Base-by-base conservation (phyloP, 2,888 invertebrate genomes). In the Ichneumoninae sp. region DNA sequence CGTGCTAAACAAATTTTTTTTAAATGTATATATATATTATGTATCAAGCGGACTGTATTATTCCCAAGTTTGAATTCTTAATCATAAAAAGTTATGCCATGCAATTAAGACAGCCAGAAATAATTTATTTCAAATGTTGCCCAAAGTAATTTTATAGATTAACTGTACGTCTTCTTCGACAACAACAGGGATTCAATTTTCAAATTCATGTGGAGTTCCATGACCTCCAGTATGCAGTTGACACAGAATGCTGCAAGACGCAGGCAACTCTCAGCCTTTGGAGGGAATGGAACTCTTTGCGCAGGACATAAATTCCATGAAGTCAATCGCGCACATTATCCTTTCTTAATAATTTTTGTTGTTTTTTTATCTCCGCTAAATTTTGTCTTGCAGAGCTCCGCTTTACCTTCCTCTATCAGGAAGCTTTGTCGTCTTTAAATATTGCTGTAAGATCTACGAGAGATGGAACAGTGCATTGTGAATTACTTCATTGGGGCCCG, bases 221-320 rank as follows among this genome's bases (percentile, higher is more conserved):
- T 98, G 96, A 97, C 98, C 26, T 98, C 97, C 66, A 98, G 98
- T 65, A 97, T 98, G 96, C 98, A 98, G 93, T 95, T 98, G 89
- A 98, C 98, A 0, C 97, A 98, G 88, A 98, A 99, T 98, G 85
- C 96, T 97, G 86, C 96, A 97, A 89, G 95, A 95, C 86, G 94
- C 94, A 90, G 95, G 92, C 85, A 94, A 94, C 85, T 95, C 95
- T 57, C 95, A 96, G 57, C 95, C 96, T 81, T 96, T 97, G 85
- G 98, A 98, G 91, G 98, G 98, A 6, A 95, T 98, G 47, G 98
- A 98, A 94, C 96, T 97, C 91, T 98, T 98, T 94, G 98, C 98
- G 81, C 97, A 98, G 94, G 97, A 98, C 50, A 98, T 99, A 92
- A 98, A 99, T 93, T 98, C 98, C 90, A 97, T 98, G 98, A 95